A percentile compares a stretch with the other conserved stretches of the same genome.
Evolutionary conservation across 2,797 vertebrate species (phyloP).

Genomic region (Kryptolebias ocellatus): DNA sequence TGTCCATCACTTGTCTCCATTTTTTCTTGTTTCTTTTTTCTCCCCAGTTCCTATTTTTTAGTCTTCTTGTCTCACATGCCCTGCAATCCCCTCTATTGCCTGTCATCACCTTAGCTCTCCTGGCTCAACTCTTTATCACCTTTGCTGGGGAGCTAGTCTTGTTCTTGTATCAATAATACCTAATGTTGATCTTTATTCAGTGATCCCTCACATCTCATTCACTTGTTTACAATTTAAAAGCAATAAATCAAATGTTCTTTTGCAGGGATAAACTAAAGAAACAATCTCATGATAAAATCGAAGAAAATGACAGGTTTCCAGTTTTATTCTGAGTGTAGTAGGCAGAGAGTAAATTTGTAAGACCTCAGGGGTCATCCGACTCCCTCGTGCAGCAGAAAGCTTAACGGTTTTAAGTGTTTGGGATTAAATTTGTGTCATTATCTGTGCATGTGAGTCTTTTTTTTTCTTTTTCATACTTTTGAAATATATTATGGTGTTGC

Average conservation of each 20-base stretch:
- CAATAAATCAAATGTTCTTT: not conserved
- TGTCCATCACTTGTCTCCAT: slow-evolving; percentile 21
- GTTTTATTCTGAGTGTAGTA: not conserved
- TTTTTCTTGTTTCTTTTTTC: slow-evolving; percentile 3
- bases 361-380: not conserved
- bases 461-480: slow-evolving; percentile 13
- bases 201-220: not conserved
- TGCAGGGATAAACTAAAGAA: not conserved
- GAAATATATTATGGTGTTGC: not conserved
- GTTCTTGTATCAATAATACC: not conserved
- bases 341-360: not conserved
- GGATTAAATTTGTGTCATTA: not conserved
- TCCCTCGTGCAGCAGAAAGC: too few relatives aligned
- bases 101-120: slow-evolving; percentile 23
- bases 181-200: not conserved
- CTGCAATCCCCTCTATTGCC: not conserved
- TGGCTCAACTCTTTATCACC: slow-evolving; percentile 21
- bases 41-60: slow-evolving; percentile 11
- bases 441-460: slow-evolving; percentile 22
- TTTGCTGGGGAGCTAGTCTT: not conserved
- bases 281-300: not conserved
- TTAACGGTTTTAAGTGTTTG: too few relatives aligned
- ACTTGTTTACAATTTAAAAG: not conserved
- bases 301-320: not conserved
- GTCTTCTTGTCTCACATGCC: slow-evolving; percentile 13